Evolutionary conservation across 2,797 vertebrate genomes (phyloP), one percentile per base, ranked within the genome.

Genomic region (Pseudopleuronectes americanus): DNA sequence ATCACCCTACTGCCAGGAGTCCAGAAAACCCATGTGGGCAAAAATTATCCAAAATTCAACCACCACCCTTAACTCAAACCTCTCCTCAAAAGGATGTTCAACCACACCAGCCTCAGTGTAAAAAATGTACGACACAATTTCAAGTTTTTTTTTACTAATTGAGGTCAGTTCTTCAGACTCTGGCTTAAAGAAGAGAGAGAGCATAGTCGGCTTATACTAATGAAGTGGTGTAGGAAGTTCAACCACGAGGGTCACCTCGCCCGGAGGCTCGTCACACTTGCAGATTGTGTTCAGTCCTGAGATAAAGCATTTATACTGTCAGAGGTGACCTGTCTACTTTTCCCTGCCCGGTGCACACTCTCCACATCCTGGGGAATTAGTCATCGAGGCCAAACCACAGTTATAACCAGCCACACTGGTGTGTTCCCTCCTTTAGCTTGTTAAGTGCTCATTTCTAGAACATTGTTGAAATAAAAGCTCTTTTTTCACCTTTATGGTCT

Each of bases 1-100:
- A 65, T 89, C 76, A 38, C 47, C 64, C 5, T 2, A 49, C 31
- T 17, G 43, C 77, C 70, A 83, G 70, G 80, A n/a, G 17, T 68
- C 68, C 64, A 43, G 31, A 56, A 70, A 72, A 74, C 60, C 49
- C 43, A 80, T 56, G 62, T 54, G 58, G 59, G 23, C 38, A 59
- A 67, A 71, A 58, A 73, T 6, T 51, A 21, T 36, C 66, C 56
- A 58, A 73, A 75, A 65, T 26, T 52, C 55, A 74, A 77, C 70
- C 36, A 38, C 21, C 38, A 55, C 28, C 59, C 64, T 56, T 53
- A 43, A 68, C 26, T 26, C 21, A 83, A 70, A 71, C 41, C 57
- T 59, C 51, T 62, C 26, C 64, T 74, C 49, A 58, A 76, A 71
- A 31, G 12, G 24, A 64, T 56, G 54, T 63, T 19, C 12, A 38